Percentiles rank a stretch among this genome's conserved stretches.
Conservation (phyloP, 2,113 vertebrate species). For the Tauraco erythrolophus region DNA sequence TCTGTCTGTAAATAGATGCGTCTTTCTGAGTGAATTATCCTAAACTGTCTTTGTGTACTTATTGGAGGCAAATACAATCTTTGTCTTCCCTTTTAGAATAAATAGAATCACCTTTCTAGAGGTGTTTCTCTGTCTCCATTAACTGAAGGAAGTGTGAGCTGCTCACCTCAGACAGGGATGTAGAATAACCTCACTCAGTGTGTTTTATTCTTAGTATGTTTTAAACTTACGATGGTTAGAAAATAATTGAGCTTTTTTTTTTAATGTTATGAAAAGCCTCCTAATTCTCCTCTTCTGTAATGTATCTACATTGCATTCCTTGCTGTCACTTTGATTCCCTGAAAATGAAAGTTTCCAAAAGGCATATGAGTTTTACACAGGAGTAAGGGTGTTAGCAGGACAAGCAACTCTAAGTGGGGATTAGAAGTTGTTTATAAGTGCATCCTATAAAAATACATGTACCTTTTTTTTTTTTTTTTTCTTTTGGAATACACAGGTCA, state of each 20-base stretch:
- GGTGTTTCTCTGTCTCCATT: neutral
- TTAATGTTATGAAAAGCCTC: neutral
- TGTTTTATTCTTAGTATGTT: neutral
- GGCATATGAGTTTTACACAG: neutral
- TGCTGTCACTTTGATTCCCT: neutral
- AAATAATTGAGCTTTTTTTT: neutral
- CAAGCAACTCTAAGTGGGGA: neutral
- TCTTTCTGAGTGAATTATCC: neutral
- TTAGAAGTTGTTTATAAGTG: neutral
- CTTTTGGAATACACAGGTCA: neutral
- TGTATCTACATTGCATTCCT: neutral
- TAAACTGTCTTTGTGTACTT: neutral
- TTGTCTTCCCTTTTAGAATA: neutral
- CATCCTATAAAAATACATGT: neutral
- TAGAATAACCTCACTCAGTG: neutral
- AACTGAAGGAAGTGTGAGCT: neutral
- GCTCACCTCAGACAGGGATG: neutral
- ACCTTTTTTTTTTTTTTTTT: neutral
- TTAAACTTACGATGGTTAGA: neutral
- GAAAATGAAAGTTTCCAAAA: neutral
- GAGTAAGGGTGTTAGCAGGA: neutral
- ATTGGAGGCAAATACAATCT: neutral
- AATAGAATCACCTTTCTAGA: neutral
- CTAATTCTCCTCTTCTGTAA: neutral
- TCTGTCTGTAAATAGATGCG: neutral